Conservation (phyloP, 2,797 vertebrate species). For the Urophycis tenuis region DNA sequence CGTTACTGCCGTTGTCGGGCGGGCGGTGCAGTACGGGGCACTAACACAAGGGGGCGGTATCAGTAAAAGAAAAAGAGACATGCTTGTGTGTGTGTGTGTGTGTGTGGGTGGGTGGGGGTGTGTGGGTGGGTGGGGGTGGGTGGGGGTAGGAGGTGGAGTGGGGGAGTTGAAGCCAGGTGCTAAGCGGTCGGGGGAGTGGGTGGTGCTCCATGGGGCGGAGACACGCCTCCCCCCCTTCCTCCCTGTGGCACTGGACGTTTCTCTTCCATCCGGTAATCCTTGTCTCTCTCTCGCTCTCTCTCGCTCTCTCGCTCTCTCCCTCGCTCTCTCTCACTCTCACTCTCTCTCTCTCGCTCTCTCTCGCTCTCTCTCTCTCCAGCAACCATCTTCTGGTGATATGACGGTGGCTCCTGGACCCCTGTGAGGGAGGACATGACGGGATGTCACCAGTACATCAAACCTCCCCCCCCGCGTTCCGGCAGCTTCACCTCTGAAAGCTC, state of each 20-base stretch:
- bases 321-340: background rate
- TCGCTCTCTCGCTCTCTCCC: conserved; percentile 36
- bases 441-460: background rate
- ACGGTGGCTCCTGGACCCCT: background rate
- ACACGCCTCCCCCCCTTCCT: background rate
- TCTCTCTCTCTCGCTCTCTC: background rate
- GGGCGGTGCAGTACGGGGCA: conserved; percentile 25
- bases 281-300: conserved; percentile 35
- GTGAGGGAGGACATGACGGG: background rate
- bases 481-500: background rate
- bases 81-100: no score
- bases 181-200: conserved; percentile 37
- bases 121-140: no score
- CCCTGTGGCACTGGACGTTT: conserved; percentile 38
- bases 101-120: no score
- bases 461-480: background rate
- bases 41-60: conserved; percentile 39
- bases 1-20: background rate
- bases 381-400: background rate
- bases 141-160: conserved; percentile 42
- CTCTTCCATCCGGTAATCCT: conserved; percentile 45
- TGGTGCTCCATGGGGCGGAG: conserved; percentile 5
- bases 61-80: conserved; percentile 47
- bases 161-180: background rate
- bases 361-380: background rate